Evolutionary conservation across 2,888 invertebrate species (phyloP), one percentile per base, ranked within the genome.

Genomic region (Cantharis lateralis): DNA sequence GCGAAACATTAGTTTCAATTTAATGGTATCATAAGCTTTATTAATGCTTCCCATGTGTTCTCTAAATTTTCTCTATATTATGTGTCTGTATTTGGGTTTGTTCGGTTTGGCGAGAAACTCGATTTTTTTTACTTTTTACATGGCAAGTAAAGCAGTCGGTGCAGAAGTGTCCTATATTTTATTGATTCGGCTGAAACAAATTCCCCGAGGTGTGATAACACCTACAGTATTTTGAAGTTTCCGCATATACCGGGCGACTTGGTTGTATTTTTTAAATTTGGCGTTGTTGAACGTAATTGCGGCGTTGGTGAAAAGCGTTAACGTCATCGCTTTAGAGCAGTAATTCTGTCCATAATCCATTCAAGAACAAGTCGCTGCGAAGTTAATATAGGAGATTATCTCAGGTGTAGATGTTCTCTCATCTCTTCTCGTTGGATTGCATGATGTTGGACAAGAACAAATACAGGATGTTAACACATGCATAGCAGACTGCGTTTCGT

Each of bases 381-480:
- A 66, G 18, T 66, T 66, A 18, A 66, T 66, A 16, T 66, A n/a
- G 64, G 24, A 66, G 64, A 66, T 66, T 16, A 66, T 18, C 64
- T 66, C 64, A 20, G 64, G 64, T 66, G 64, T 16, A 20, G 64
- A 24, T 18, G 64, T 66, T n/a, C 18, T 66, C 24, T 18, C 16
- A 24, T 66, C 64, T 66, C 24, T 66, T 18, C 28, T 28, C 62
- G n/a, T 15, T 15, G 16, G 66, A n/a, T 62, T 20, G 62, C 24
- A 28, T 15, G 20, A 18, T 15, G 48, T 26, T n/a, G 28, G 71
- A 77, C n/a, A 66, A 71, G 63, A 74, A 77, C 26, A 62, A 32
- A 15, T 18, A 28, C 71, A 77, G 77, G 77, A 77, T 77, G 77
- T 77, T 74, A 74, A 74, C 77, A 72, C 74, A 77, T 77, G 77